Evolutionary conservation across 1,140 invertebrate genomes (phyloP).

Genomic region (Eriosoma lanigerum): DNA sequence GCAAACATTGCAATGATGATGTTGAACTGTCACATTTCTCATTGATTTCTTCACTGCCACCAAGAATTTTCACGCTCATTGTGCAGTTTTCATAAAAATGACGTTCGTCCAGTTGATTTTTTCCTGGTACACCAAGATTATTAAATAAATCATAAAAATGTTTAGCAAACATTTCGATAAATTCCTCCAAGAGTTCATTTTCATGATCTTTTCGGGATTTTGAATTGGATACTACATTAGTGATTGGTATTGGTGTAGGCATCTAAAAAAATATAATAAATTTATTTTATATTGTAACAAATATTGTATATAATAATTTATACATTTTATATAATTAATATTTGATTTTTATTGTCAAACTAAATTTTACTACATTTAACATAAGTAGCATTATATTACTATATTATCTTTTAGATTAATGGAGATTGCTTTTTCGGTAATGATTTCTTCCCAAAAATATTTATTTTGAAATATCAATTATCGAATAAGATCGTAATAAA

Average conservation of each 20-base stretch:
- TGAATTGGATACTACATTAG: not conserved
- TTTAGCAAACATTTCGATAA: slow-evolving; percentile 49
- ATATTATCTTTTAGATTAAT: no score
- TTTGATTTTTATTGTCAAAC: no score
- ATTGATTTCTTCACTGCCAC: slow-evolving; percentile 5
- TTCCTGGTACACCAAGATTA: slow-evolving; percentile 7
- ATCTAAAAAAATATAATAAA: slow-evolving; percentile 20
- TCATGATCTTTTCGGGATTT: slow-evolving; percentile 26
- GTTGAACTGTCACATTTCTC: slow-evolving; percentile 10
- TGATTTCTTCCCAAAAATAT: no score
- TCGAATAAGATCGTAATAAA: no score
- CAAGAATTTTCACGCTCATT: slow-evolving; percentile 29
- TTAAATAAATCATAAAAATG: slow-evolving; percentile 43
- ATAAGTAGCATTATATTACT: no score
- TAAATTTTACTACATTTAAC: no score
- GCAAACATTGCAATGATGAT: slow-evolving; percentile 5
- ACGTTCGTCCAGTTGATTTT: slow-evolving; percentile 34
- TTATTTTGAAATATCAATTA: no score
- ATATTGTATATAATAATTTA: no score
- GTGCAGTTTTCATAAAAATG: slow-evolving; percentile 48
- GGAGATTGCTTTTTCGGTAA: no score
- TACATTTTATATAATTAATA: no score
- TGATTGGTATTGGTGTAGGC: not conserved
- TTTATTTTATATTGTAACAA: no score
- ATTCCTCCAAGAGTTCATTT: slow-evolving; percentile 30